Percentiles rank a stretch among this genome's conserved stretches.
These are phyloP conservation scores for Astropecten irregularis DNA, from an alignment of 53 echinoderm and acorn worm species.

Conservation along the genomic window DNA sequence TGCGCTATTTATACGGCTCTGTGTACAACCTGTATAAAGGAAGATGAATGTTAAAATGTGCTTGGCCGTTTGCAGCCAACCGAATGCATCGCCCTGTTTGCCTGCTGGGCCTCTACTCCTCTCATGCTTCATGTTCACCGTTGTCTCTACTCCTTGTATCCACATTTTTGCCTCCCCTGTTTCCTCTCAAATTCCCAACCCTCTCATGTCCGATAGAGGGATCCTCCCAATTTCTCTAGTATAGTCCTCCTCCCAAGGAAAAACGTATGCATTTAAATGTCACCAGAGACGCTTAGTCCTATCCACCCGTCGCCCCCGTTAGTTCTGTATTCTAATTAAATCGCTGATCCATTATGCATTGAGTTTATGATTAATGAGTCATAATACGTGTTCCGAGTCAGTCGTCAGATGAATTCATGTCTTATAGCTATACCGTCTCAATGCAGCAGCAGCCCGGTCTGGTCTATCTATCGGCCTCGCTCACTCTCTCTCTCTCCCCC, in stretches of 20 bases:
- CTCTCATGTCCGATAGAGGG: slow-evolving; percentile 16
- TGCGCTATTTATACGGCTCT: too few species aligned
- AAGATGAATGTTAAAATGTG: too few species aligned
- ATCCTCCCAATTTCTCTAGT: neutral
- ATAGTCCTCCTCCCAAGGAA: too few species aligned
- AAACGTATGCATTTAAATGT: slow-evolving; percentile 9
- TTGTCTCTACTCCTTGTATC: neutral
- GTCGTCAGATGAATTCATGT: neutral
- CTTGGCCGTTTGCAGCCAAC: too few species aligned
- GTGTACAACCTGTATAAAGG: too few species aligned
- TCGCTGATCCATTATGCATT: slow-evolving; percentile 38
- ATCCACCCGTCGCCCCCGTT: neutral
- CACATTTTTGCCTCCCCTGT: slow-evolving; percentile 4
- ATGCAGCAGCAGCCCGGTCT: too few species aligned
- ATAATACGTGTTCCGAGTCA: slow-evolving; percentile 40
- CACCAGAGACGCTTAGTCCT: slow-evolving; percentile 10
- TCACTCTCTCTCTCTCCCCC: too few species aligned
- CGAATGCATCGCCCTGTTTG: too few species aligned
- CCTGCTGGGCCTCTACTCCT: too few species aligned
- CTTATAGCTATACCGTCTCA: too few species aligned
- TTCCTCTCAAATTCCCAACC: neutral
- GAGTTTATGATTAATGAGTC: slow-evolving; percentile 53
- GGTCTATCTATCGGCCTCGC: too few species aligned
- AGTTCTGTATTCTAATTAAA: slow-evolving; percentile 32
- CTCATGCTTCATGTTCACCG: neutral